phyloP scores from a whole-genome alignment of 2,113 vertebrate genomes.

The Himantopus leucocephalus region DNA sequence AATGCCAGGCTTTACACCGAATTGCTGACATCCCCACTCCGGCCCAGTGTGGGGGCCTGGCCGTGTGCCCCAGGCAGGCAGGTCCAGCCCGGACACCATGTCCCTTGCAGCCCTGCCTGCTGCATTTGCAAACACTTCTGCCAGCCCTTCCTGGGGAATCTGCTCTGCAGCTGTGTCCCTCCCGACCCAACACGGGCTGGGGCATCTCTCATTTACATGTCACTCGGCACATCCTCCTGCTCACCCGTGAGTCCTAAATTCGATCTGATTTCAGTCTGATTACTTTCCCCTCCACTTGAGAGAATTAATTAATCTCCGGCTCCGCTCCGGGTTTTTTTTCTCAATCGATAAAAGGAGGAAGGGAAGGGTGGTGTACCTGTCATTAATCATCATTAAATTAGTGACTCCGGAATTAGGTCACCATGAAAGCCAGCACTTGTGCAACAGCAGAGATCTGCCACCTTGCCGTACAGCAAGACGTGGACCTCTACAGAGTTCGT shows the following conservation, averaged over 20 bases:
- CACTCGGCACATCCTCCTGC: constrained; percentile 28
- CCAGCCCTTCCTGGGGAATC: neutral
- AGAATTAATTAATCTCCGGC: constrained; percentile 72
- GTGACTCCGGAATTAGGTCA: neutral
- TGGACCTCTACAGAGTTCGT: neutral
- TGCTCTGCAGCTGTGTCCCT: neutral
- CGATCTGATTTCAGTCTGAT: constrained; percentile 67
- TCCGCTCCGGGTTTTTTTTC: constrained; percentile 34
- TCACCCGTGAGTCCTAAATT: constrained; percentile 24
- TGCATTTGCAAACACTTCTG: neutral
- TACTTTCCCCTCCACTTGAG: constrained; percentile 65
- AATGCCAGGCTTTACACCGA: neutral
- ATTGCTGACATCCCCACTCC: rapidly evolving
- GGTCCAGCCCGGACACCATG: neutral
- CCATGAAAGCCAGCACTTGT: neutral
- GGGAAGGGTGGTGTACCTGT: constrained; percentile 21
- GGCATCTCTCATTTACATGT: constrained; percentile 47
- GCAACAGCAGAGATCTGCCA: neutral
- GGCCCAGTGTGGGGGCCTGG: rapidly evolving
- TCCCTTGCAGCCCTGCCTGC: neutral
- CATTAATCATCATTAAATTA: constrained; percentile 56
- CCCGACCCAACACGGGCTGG: neutral
- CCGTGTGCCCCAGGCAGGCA: rapidly evolving
- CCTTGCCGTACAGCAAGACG: rapidly evolving
- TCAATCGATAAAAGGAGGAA: constrained; percentile 59